These are phyloP conservation scores for Scaptomyza flava DNA, from an alignment of 2,888 invertebrate species.

Conservation along the genomic window DNA sequence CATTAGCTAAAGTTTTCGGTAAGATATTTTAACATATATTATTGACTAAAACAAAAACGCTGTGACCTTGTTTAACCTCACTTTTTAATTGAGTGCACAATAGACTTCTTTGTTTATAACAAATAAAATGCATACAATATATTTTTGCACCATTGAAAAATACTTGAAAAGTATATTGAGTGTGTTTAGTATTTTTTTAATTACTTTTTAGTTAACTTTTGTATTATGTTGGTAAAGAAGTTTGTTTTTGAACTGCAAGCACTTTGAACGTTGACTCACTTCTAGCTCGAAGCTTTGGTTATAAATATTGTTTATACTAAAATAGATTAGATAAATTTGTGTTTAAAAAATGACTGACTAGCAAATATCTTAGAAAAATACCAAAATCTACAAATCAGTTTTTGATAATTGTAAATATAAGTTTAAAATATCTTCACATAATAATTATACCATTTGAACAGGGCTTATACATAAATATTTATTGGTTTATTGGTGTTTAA, in stretches of 20 bases:
- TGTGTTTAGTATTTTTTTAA: slow-evolving; percentile 9
- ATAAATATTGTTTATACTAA: slow-evolving; percentile 10
- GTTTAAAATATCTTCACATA: not conserved
- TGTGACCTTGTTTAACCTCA: slow-evolving; percentile 38
- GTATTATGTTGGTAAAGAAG: slow-evolving; percentile 10
- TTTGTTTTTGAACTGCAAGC: slow-evolving; percentile 1
- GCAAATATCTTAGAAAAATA: not conserved
- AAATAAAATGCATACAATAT: not conserved
- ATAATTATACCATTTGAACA: not conserved
- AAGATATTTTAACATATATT: slow-evolving; percentile 14
- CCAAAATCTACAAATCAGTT: too few relatives aligned
- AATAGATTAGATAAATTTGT: slow-evolving; percentile 46
- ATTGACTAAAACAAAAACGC: not conserved
- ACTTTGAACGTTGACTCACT: slow-evolving; percentile 47
- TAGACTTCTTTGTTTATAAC: slow-evolving; percentile 19
- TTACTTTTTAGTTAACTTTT: slow-evolving; percentile 8
- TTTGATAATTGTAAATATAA: too few relatives aligned
- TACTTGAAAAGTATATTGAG: too few relatives aligned
- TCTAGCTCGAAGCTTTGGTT: not conserved
- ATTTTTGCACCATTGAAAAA: slow-evolving; percentile 3
- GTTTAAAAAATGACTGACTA: not conserved
- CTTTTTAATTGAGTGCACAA: slow-evolving; percentile 7
- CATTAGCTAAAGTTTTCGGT: slow-evolving; percentile 7
- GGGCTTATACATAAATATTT: not conserved
- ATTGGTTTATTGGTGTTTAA: slow-evolving; percentile 29